A percentile compares a stretch with the other conserved stretches of the same genome.
Evolutionary conservation across 2,113 vertebrate genomes (phyloP).

Genomic region (Cyanistes caeruleus): DNA sequence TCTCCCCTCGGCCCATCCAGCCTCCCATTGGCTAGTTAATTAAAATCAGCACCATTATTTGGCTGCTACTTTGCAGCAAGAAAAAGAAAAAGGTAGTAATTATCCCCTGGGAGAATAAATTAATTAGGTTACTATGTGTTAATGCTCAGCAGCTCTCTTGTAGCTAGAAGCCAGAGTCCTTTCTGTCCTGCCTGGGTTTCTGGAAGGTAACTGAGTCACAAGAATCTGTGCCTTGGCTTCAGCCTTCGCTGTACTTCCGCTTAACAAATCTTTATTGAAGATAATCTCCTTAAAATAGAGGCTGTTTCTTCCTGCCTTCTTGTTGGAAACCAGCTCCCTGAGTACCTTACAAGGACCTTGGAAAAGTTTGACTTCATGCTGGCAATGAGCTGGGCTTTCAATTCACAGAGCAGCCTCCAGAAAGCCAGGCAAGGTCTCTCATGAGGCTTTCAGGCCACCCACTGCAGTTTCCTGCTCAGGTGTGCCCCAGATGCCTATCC

Average conservation of each 20-base stretch:
- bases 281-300: slow-evolving; percentile 6
- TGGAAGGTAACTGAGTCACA: slow-evolving; percentile 4
- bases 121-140: background rate
- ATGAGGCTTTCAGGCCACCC: background rate
- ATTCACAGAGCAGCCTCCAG: background rate
- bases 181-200: background rate
- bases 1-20: background rate
- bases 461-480: background rate
- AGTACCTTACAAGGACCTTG: background rate
- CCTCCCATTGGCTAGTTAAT: slow-evolving; percentile 32
- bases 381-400: background rate
- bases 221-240: background rate
- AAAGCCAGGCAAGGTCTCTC: background rate
- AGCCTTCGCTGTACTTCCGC: background rate
- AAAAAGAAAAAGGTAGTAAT: background rate
- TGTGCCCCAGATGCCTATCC: fast-evolving
- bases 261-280: background rate
- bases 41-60: slow-evolving; percentile 33
- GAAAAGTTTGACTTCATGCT: background rate
- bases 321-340: background rate
- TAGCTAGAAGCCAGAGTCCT: background rate
- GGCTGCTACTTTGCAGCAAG: background rate
- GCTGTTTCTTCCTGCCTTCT: background rate
- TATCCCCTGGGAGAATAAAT: background rate
- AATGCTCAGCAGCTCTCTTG: background rate